These are phyloP conservation scores for Halichoerus grypus DNA, from an alignment of 2,113 vertebrate genomes.

Conservation along the genomic window DNA sequence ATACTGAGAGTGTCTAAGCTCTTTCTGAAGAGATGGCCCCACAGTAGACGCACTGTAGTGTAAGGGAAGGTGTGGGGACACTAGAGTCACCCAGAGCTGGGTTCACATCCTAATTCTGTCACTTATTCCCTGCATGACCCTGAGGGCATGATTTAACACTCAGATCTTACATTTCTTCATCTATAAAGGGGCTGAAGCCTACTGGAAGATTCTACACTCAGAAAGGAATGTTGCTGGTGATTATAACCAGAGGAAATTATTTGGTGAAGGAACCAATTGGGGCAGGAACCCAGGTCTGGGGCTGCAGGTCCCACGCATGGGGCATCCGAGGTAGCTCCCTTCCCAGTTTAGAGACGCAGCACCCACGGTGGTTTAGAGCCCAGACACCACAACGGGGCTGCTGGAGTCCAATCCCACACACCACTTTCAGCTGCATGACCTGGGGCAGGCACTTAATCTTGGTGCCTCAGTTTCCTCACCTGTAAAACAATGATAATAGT, in stretches of 20 bases:
- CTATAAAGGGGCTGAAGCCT: neutral
- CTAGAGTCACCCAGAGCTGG: neutral
- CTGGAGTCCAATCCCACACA: neutral
- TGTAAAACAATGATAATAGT: slow-evolving; percentile 31
- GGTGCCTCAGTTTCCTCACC: neutral
- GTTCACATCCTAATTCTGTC: neutral
- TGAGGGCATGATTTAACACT: neutral
- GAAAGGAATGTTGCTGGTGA: neutral
- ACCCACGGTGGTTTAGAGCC: neutral
- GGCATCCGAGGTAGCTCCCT: neutral
- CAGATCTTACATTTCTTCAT: neutral
- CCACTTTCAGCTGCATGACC: neutral
- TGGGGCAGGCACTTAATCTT: neutral
- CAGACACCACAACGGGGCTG: neutral
- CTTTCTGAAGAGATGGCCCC: neutral
- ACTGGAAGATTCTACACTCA: neutral
- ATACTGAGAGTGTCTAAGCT: neutral
- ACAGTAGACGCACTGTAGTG: neutral
- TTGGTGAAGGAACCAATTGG: neutral
- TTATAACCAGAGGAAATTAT: slow-evolving; percentile 9
- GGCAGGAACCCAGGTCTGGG: neutral
- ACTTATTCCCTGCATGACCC: neutral
- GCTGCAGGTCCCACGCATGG: neutral
- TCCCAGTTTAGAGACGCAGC: neutral
- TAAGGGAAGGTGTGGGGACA: neutral